Percentiles rank a stretch among this genome's conserved stretches.
These are phyloP conservation scores for Ladona fulva DNA, from an alignment of 1,140 invertebrate genomes.

Conservation along the genomic window DNA sequence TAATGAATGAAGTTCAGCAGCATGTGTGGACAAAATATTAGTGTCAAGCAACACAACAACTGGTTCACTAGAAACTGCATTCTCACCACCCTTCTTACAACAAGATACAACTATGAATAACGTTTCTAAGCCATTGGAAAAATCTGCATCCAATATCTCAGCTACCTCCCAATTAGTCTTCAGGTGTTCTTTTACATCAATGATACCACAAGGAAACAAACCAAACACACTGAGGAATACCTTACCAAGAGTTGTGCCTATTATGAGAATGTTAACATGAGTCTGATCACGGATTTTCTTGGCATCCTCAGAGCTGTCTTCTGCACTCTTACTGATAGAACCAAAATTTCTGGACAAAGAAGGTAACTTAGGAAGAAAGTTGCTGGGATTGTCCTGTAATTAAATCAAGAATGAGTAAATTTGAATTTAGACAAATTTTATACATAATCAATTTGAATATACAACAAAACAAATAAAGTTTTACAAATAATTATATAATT, in stretches of 20 bases:
- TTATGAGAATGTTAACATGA: slow-evolving; percentile 64
- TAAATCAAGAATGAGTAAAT: too few species aligned
- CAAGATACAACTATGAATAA: slow-evolving; percentile 42
- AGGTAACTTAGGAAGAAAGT: slow-evolving; percentile 47
- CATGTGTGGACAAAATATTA: slow-evolving; percentile 51
- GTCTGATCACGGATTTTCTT: slow-evolving; percentile 54
- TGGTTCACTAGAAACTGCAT: slow-evolving; percentile 32
- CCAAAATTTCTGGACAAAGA: slow-evolving; percentile 47
- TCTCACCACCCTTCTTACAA: slow-evolving; percentile 36
- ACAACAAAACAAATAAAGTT: too few species aligned
- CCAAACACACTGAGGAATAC: slow-evolving; percentile 75
- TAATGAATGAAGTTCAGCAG: slow-evolving; percentile 57
- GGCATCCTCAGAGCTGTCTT: slow-evolving; percentile 53
- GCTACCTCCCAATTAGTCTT: slow-evolving; percentile 26
- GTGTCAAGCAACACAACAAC: slow-evolving; percentile 53
- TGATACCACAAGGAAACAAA: slow-evolving; percentile 63
- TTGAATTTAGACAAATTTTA: too few species aligned
- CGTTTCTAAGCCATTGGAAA: slow-evolving; percentile 49
- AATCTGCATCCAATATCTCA: slow-evolving; percentile 40
- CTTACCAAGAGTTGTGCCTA: slow-evolving; percentile 62
- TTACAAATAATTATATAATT: too few species aligned
- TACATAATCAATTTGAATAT: too few species aligned
- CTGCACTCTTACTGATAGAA: slow-evolving; percentile 39
- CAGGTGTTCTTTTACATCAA: slow-evolving; percentile 44
- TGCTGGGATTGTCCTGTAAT: slow-evolving; percentile 35